A percentile compares a stretch with the other conserved stretches of the same genome.
Conservation (phyloP, 2,888 invertebrate genomes). For the Xestia ashworthii region DNA sequence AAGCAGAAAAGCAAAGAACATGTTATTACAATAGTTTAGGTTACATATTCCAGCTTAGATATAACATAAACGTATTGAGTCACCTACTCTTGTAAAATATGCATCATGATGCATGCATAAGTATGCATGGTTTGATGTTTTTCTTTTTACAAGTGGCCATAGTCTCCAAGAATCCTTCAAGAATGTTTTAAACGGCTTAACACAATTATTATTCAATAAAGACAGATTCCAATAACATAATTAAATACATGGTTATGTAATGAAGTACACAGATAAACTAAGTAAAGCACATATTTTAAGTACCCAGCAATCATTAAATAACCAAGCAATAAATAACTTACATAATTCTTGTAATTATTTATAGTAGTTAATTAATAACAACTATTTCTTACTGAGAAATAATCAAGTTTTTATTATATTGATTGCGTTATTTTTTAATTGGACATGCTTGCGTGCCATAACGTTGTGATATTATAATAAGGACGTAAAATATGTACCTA, state of each 20-base stretch:
- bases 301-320: constrained; percentile 18
- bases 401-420: constrained; percentile 19
- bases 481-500: not conserved
- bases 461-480: not conserved
- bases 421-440: constrained; percentile 19
- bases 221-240: constrained; percentile 17
- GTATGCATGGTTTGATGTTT: not conserved
- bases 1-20: too few relatives aligned
- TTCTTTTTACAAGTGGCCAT: not conserved
- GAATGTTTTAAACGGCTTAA: constrained; percentile 2
- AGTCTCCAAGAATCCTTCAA: not conserved
- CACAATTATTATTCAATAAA: constrained; percentile 17
- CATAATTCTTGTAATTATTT: constrained; percentile 42
- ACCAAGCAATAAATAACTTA: constrained; percentile 35
- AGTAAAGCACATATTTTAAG: constrained; percentile 17
- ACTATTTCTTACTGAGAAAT: constrained; percentile 41
- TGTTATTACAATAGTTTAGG: too few relatives aligned
- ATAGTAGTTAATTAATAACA: constrained; percentile 38
- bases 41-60: too few relatives aligned
- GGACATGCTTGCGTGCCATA: not conserved
- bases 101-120: too few relatives aligned
- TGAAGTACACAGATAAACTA: constrained; percentile 28
- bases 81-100: too few relatives aligned
- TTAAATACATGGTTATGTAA: constrained; percentile 27
- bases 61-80: too few relatives aligned